A percentile compares a stretch with the other conserved stretches of the same genome.
These are phyloP conservation scores for Erannis defoliaria DNA, from an alignment of 2,888 invertebrate species.

Conservation along the genomic window DNA sequence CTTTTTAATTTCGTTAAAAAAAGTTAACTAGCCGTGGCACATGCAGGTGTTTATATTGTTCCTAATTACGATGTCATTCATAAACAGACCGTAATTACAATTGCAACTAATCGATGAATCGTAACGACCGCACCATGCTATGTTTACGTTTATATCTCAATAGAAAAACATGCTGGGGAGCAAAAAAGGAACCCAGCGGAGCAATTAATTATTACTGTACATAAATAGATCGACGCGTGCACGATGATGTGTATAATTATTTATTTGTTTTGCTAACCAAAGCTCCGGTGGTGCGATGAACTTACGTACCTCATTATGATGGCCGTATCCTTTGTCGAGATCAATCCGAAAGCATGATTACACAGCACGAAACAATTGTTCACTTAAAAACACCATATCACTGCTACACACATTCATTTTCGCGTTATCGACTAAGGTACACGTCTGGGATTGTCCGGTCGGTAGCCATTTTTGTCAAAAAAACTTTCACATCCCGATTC, in stretches of 20 bases:
- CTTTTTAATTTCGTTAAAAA: slow-evolving; percentile 11
- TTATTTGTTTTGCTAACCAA: slow-evolving; percentile 84
- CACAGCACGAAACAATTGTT: slow-evolving; percentile 83
- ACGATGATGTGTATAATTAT: slow-evolving; percentile 71
- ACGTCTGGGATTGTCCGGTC: slow-evolving; percentile 67
- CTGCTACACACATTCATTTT: slow-evolving; percentile 74
- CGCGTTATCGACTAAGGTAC: slow-evolving; percentile 69
- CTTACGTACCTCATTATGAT: slow-evolving; percentile 84
- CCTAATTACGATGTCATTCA: slow-evolving; percentile 74
- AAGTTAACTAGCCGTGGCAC: slow-evolving; percentile 39
- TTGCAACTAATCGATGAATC: slow-evolving; percentile 77
- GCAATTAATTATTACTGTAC: slow-evolving; percentile 67
- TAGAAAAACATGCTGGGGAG: slow-evolving; percentile 58
- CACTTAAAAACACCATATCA: slow-evolving; percentile 83
- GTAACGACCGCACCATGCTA: slow-evolving; percentile 61
- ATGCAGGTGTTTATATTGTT: slow-evolving; percentile 48
- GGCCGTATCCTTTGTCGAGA: slow-evolving; percentile 80
- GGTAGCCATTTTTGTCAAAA: slow-evolving; percentile 85
- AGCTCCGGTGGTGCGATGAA: slow-evolving; percentile 76
- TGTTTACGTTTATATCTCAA: slow-evolving; percentile 76
- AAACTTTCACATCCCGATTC: slow-evolving; percentile 75
- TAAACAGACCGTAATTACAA: slow-evolving; percentile 71
- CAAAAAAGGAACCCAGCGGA: slow-evolving; percentile 62
- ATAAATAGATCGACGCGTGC: slow-evolving; percentile 76
- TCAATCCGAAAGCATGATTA: slow-evolving; percentile 82